Base-by-base conservation (phyloP, 2,888 invertebrate species). In the Pseudolycoriella hygida region DNA sequence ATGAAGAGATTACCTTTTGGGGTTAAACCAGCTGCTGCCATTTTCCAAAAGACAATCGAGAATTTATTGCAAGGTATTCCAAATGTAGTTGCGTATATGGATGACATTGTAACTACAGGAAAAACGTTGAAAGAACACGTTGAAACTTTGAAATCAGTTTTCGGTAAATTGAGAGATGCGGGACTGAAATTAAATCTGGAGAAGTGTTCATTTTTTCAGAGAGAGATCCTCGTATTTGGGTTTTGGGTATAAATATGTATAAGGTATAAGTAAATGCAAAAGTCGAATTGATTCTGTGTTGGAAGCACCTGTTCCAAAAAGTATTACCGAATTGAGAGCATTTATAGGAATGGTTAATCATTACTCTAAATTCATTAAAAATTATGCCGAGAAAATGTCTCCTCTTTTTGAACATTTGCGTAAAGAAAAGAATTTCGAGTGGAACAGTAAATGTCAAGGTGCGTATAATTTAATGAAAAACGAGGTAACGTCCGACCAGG, bases 31-130 rank as follows among this genome's bases (percentile, higher is more conserved):
- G 46, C 50, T 15, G 42, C 20, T 14, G 56, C 56, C 10, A 57
- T 58, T 48, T 59, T 60, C 50, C 58, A 59, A 47, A 50, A 51
- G 44, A 45, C 48, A 5, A 51, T 59, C 43, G 57, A 60, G 40
- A 53, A 53, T 40, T 44, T 59, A 31, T 50, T 59, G 17, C 46
- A 47, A 15, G 56, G 52, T 5, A 49, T 53, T 5, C 19, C 47
- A 1, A 49, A 49, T 8, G 47, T 50, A 1, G 46, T 48, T 1
- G 38, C 46, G n/a, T 56, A 50, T 48, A 30, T 30, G 15, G 59
- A 59, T 46, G 59, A 61, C 42, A 53, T 55, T 17, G 46, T 58
- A 4, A 50, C 57, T 2, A 55, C 55, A 15, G 55, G 53, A n/a
- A 46, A 15, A 18, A 48, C 47, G 17, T 45, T 47, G 10, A 20